Conservation (phyloP, 2,797 vertebrate species). For the Chromobotia macracanthus region DNA sequence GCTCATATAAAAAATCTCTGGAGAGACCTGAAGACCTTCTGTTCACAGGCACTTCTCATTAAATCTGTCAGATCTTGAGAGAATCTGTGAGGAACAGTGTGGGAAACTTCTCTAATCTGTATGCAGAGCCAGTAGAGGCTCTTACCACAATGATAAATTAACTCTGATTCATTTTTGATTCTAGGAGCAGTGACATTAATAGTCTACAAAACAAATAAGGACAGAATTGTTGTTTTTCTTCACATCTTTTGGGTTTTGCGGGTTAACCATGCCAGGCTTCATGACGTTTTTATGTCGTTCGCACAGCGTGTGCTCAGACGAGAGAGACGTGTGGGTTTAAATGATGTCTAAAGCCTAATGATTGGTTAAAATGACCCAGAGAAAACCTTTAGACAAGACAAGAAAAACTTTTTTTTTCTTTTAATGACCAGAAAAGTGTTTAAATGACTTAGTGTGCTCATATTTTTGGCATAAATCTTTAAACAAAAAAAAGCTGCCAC, state of each 20-base stretch:
- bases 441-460: too few relatives aligned
- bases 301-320: not conserved
- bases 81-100: too few relatives aligned
- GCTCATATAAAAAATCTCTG: not conserved
- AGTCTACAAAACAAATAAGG: not conserved
- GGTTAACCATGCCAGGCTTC: not conserved
- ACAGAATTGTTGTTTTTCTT: not conserved
- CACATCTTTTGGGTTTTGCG: not conserved
- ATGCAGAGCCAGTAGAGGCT: not conserved
- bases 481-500: too few relatives aligned
- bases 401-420: too few relatives aligned
- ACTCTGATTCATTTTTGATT: not conserved
- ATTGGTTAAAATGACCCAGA: not conserved
- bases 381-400: not conserved
- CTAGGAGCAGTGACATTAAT: not conserved
- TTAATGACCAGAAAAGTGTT: too few relatives aligned
- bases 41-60: not conserved
- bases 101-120: not conserved
- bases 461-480: too few relatives aligned
- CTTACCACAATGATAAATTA: not conserved
- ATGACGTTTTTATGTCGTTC: not conserved
- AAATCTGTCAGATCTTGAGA: constrained; percentile 8
- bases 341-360: not conserved
- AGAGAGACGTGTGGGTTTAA: not conserved
- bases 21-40: not conserved